Evolutionary conservation across 2,797 vertebrate genomes (phyloP).

Genomic region (Lepus townsendii): DNA sequence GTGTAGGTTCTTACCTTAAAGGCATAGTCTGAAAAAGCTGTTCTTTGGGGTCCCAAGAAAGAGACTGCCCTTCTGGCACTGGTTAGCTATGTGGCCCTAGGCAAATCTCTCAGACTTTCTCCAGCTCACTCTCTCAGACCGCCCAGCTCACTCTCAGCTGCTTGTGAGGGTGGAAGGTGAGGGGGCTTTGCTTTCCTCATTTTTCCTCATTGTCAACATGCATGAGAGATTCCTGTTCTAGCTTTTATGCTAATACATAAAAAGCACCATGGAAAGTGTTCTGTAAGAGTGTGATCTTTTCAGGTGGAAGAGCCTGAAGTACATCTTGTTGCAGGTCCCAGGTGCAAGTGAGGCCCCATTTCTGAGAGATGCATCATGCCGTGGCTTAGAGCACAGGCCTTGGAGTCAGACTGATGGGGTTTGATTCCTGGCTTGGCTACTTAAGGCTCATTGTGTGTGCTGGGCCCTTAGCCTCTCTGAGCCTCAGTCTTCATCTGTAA

Average conservation of each 20-base stretch:
- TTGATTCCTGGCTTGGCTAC: background rate
- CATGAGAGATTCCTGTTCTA: background rate
- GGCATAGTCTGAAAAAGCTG: background rate
- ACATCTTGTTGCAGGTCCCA: background rate
- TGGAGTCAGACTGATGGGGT: background rate
- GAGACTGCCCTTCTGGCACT: background rate
- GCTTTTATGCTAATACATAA: background rate
- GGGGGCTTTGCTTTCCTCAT: background rate
- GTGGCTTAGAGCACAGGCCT: background rate
- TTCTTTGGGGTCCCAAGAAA: background rate
- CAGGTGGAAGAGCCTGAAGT: slow-evolving; percentile 4
- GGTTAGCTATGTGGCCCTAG: background rate
- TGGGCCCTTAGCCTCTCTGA: background rate
- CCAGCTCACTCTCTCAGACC: background rate
- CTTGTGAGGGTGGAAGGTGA: background rate
- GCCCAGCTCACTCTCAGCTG: background rate
- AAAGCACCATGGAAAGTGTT: background rate
- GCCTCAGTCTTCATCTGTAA: background rate
- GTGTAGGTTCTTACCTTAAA: background rate
- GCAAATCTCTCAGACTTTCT: background rate
- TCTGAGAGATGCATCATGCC: background rate
- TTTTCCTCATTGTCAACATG: background rate
- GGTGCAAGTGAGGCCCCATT: background rate
- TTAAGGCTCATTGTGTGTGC: background rate
- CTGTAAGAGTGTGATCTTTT: background rate